These are phyloP conservation scores for Battus philenor DNA, from an alignment of 1,140 invertebrate species.

Conservation along the genomic window DNA sequence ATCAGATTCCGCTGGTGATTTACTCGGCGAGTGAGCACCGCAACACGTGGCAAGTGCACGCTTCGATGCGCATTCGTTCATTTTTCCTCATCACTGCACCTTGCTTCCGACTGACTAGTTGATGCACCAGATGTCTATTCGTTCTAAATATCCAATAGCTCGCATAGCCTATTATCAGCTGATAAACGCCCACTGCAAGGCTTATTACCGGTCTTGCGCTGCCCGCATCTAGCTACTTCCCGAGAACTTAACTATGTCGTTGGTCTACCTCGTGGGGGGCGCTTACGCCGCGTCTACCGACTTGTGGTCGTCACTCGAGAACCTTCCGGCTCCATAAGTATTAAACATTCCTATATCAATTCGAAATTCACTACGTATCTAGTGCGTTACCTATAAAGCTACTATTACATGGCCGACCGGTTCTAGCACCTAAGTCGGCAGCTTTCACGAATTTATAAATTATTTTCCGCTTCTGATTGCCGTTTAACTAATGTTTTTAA, in stretches of 20 bases:
- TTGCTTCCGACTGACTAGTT: constrained; percentile 49
- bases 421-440: constrained; percentile 30
- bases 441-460: constrained; percentile 48
- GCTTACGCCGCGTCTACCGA: too few species aligned
- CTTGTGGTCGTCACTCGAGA: too few species aligned
- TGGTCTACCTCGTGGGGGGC: too few species aligned
- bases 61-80: constrained; percentile 43
- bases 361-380: constrained; percentile 35
- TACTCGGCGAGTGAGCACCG: constrained; percentile 32
- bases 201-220: too few species aligned
- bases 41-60: constrained; percentile 55
- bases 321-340: too few species aligned
- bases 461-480: constrained; percentile 27
- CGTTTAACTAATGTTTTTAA: too few species aligned
- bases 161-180: too few species aligned
- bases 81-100: constrained; percentile 54
- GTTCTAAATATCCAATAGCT: too few species aligned
- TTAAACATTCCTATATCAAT: too few species aligned
- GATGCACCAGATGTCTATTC: constrained; percentile 37
- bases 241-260: too few species aligned
- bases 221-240: too few species aligned
- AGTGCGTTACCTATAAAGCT: constrained; percentile 41
- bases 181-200: too few species aligned
- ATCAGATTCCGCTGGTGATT: constrained; percentile 37
- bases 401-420: constrained; percentile 33